A percentile compares a stretch with the other conserved stretches of the same genome.
phyloP scores from a whole-genome alignment of 2,888 invertebrate species.

The Ophion costatus region DNA sequence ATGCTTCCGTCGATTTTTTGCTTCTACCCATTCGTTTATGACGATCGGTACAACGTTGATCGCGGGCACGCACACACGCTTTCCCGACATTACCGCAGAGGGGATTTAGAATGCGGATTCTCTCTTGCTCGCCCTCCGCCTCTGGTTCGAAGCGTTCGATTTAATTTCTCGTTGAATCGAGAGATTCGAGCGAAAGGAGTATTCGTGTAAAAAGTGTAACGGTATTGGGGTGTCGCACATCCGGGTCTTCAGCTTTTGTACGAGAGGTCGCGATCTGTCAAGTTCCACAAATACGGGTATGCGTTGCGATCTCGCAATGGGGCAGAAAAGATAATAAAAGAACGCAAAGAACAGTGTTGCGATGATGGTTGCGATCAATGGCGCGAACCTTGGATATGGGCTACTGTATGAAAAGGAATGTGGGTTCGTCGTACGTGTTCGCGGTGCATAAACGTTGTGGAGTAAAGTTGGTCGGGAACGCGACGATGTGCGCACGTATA shows the following conservation, averaged over 20 bases:
- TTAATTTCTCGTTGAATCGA: neutral
- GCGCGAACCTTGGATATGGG: slow-evolving; percentile 63
- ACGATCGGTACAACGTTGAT: neutral
- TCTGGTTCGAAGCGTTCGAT: neutral
- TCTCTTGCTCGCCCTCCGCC: neutral
- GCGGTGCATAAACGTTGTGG: slow-evolving; percentile 60
- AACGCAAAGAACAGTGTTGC: neutral
- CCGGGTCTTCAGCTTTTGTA: neutral
- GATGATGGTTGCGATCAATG: slow-evolving; percentile 59
- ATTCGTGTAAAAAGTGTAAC: neutral
- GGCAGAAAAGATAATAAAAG: neutral
- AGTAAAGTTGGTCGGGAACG: slow-evolving; percentile 24
- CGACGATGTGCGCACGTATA: slow-evolving; percentile 10
- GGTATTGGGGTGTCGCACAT: neutral
- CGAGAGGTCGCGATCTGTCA: slow-evolving; percentile 11
- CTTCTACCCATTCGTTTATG: neutral
- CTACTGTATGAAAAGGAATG: slow-evolving; percentile 76
- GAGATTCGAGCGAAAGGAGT: neutral
- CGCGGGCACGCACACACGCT: neutral
- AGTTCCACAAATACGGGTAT: slow-evolving; percentile 3
- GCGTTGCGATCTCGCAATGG: neutral
- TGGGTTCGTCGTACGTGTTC: slow-evolving; percentile 75
- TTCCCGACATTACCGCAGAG: neutral
- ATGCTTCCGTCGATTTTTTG: too few relatives aligned
- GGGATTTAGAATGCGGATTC: neutral